Evolutionary conservation across 2,888 invertebrate species (phyloP), one percentile per base, ranked within the genome.

Genomic region (Nomada flava): DNA sequence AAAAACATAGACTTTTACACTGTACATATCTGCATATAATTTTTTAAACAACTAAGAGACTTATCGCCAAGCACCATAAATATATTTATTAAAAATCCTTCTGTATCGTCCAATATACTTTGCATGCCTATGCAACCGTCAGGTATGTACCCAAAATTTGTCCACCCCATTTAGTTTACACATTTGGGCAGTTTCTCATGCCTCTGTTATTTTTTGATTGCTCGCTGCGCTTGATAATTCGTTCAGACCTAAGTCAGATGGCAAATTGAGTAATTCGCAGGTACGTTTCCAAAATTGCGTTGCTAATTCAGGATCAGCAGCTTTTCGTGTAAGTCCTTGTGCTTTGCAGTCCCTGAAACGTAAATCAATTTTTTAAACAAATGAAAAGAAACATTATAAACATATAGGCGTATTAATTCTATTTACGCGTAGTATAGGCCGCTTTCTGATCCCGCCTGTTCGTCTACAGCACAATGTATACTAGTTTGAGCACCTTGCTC

Each of bases 401-500:
- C 36, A 36, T 57, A 3, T 29, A n/a, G 13, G 0, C 11, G 2
- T 47, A 15, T 47, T 15, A 11, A 47, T 47, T 36, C 2, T 18
- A 82, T 79, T 88, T 92, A 95, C 95, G 94, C 95, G 90, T 95
- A 95, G 90, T 95, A 95, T 13, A 95, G 90, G 11, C 96, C 96
- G 63, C 95, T 95, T 91, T 96, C 95, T 29, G 94, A 92, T 0
- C 94, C 95, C 85, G 95, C 95, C 86, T 96, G 95, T 83, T 96
- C 96, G 84, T 96, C 96, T 0, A 96, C 94, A 0, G 96, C 95
- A 89, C 97, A 97, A 91, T 97, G 95, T 75, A 97, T 95, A 0
- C 95, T 95, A 1, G 97, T 97, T 93, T 97, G 97, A 0, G 97
- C 97, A 2, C 97, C 97, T 82, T 95, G 95, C 84, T 95, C 94